Percentiles rank a stretch among this genome's conserved stretches.
These are phyloP conservation scores for Plumapathes pennacea DNA, from an alignment of 92 coral and sea anemone species.

Conservation along the genomic window DNA sequence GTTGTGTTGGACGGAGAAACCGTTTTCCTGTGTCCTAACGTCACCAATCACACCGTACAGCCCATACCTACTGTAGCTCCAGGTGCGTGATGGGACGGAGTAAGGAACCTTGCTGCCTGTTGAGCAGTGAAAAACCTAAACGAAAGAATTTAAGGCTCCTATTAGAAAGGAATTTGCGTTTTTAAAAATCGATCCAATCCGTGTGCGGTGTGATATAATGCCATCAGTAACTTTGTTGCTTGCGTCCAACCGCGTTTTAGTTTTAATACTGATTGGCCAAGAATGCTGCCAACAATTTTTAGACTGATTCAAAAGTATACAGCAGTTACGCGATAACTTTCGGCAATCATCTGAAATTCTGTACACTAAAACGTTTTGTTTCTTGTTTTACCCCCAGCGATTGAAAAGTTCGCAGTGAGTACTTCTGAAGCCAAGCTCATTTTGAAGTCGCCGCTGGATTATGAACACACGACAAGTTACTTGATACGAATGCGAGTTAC, in stretches of 20 bases:
- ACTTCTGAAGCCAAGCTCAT: constrained; percentile 60
- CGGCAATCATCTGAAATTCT: too few species aligned
- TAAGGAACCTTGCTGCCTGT: not conserved
- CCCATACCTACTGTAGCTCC: constrained; percentile 71
- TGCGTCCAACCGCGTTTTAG: too few species aligned
- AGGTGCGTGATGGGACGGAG: constrained; percentile 36
- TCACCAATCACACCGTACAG: constrained; percentile 55
- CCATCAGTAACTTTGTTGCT: too few species aligned
- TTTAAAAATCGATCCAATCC: too few species aligned
- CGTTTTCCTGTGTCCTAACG: constrained; percentile 70
- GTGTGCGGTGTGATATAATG: too few species aligned
- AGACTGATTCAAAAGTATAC: too few species aligned
- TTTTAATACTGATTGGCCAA: too few species aligned
- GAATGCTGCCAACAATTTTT: too few species aligned
- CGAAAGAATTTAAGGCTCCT: too few species aligned
- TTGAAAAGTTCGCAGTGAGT: constrained; percentile 63
- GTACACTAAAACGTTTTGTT: too few species aligned
- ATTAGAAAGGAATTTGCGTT: too few species aligned
- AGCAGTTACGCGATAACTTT: too few species aligned
- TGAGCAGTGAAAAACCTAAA: not conserved
- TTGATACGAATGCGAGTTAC: constrained; percentile 56
- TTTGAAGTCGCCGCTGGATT: constrained; percentile 66
- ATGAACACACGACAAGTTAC: constrained; percentile 75
- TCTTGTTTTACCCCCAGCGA: constrained; percentile 7
- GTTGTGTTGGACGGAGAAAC: constrained; percentile 65